Conservation (phyloP, 92 coral and sea anemone species). For the Palythoa grandiflora region DNA sequence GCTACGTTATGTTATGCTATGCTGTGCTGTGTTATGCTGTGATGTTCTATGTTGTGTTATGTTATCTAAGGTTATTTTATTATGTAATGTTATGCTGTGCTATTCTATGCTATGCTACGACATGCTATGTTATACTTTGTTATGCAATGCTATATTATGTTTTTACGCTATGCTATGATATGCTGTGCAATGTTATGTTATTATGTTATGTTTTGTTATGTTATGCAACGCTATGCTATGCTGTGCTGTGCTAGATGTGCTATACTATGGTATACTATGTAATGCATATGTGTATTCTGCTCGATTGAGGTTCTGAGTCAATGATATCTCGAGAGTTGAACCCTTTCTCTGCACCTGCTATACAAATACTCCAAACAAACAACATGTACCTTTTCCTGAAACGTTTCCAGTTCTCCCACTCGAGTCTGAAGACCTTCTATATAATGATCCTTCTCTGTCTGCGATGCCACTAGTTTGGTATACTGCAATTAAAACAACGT, state of each 20-base stretch:
- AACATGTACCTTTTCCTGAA: conserved; percentile 76
- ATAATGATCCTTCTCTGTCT: conserved; percentile 69
- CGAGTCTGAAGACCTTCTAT: conserved; percentile 67
- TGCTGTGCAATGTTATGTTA: not conserved
- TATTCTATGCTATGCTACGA: no score
- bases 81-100: no score
- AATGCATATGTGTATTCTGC: not conserved
- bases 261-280: not conserved
- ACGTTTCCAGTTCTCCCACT: conserved; percentile 71
- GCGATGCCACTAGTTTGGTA: conserved; percentile 60
- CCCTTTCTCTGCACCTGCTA: no score
- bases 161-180: not conserved
- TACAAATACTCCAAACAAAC: no score
- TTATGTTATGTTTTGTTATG: not conserved
- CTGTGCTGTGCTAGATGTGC: not conserved
- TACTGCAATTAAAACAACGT: conserved; percentile 51
- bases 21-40: no score
- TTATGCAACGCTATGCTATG: not conserved
- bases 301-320: not conserved
- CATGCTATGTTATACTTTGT: no score
- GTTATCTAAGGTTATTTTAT: no score
- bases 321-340: not conserved
- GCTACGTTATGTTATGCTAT: no score
- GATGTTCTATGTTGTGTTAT: no score
- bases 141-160: no score